Evolutionary conservation across 2,797 vertebrate species (phyloP).

Genomic region (Diplodus sargus): DNA sequence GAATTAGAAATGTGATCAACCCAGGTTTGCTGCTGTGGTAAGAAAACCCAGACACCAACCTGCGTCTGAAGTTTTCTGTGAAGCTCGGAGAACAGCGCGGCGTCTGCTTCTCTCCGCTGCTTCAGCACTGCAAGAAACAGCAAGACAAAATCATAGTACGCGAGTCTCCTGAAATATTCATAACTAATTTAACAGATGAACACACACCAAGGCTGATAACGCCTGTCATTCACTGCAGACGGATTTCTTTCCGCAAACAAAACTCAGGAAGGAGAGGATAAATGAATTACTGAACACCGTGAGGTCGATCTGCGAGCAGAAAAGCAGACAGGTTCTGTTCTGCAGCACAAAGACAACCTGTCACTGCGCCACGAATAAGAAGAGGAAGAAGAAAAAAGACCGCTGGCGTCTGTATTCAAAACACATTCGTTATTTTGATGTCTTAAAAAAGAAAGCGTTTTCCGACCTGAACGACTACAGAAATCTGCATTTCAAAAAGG

Average conservation of each 20-base stretch:
- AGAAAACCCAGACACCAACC: constrained; percentile 76
- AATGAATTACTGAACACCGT: not conserved
- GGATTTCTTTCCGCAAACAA: not conserved
- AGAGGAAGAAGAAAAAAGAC: not conserved
- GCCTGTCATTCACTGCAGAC: not conserved
- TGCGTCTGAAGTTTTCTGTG: constrained; percentile 96
- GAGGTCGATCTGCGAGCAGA: not conserved
- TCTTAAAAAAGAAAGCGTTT: not conserved
- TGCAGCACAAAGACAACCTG: constrained; percentile 10
- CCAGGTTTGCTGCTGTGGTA: too few species aligned
- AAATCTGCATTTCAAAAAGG: not conserved
- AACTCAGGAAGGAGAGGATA: not conserved
- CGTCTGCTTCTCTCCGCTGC: constrained; percentile 94
- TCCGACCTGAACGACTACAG: not conserved
- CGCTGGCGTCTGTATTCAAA: not conserved
- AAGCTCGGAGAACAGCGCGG: constrained; percentile 95
- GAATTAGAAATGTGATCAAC: not conserved
- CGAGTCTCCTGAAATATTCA: not conserved
- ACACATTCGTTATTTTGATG: not conserved
- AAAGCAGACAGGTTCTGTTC: not conserved
- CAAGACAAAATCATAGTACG: not conserved
- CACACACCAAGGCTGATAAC: not conserved
- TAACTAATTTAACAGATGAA: not conserved
- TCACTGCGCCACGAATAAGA: not conserved
- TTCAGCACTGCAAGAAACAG: constrained; percentile 87